Conservation (phyloP, 2,797 vertebrate genomes). For the Sparidentex hasta region DNA sequence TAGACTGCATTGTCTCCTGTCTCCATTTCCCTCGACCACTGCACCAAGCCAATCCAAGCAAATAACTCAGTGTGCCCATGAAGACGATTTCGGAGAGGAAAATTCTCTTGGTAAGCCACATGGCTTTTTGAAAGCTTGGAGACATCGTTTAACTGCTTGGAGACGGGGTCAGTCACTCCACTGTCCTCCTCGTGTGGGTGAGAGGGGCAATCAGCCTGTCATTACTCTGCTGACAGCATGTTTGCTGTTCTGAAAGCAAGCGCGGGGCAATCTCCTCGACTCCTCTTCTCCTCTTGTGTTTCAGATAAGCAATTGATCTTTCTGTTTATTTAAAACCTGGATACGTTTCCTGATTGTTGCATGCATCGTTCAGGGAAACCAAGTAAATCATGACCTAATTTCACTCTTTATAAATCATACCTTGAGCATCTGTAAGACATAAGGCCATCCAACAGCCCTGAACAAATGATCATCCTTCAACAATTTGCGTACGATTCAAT, state of each 20-base stretch:
- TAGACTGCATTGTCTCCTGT: slow-evolving; percentile 52
- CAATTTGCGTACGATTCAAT: slow-evolving; percentile 46
- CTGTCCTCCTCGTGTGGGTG: slow-evolving; percentile 51
- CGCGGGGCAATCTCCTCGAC: slow-evolving; percentile 34
- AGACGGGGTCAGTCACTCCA: slow-evolving; percentile 40
- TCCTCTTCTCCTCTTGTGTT: slow-evolving; percentile 52
- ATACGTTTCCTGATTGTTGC: slow-evolving; percentile 31
- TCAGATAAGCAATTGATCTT: slow-evolving; percentile 46
- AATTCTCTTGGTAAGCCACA: slow-evolving; percentile 55
- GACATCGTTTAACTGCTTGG: slow-evolving; percentile 50
- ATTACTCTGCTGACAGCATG: slow-evolving; percentile 66
- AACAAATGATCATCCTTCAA: slow-evolving; percentile 55
- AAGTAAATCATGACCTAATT: slow-evolving; percentile 12
- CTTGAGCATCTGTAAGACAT: slow-evolving; percentile 35
- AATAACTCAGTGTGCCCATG: slow-evolving; percentile 49
- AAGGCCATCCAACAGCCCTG: slow-evolving; percentile 33
- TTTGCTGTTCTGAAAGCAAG: slow-evolving; percentile 58
- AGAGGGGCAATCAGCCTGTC: slow-evolving; percentile 58
- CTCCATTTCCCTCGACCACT: slow-evolving; percentile 28
- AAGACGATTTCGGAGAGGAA: slow-evolving; percentile 52
- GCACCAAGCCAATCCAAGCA: slow-evolving; percentile 64
- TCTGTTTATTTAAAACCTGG: slow-evolving; percentile 23
- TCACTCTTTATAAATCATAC: slow-evolving; percentile 25
- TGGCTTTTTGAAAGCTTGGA: slow-evolving; percentile 45
- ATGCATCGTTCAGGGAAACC: slow-evolving; percentile 11